A percentile compares a stretch with the other conserved stretches of the same genome.
Evolutionary conservation across 2,797 vertebrate genomes (phyloP).

Genomic region (Cyprinodon diabolis): DNA sequence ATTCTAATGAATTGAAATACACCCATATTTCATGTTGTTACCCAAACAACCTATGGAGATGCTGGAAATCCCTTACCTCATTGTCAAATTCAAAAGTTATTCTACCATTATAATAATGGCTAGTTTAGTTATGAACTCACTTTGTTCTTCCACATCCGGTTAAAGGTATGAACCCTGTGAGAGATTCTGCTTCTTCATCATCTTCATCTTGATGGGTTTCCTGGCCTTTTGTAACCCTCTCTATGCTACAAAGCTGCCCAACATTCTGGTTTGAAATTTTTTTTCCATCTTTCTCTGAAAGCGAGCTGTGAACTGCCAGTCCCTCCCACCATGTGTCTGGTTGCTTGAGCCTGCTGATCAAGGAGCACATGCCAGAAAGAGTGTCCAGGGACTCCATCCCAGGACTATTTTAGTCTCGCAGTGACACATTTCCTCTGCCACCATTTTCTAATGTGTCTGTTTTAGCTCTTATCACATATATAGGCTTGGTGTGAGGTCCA

Average conservation of each 20-base stretch:
- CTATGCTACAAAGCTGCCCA: slow-evolving; percentile 66
- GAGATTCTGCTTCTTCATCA: slow-evolving; percentile 1
- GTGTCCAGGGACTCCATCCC: slow-evolving; percentile 51
- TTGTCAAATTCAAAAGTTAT: slow-evolving; percentile 58
- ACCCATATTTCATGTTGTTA: background rate
- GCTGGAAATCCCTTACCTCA: slow-evolving; percentile 17
- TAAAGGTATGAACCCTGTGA: slow-evolving; percentile 34
- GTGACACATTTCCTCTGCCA: slow-evolving; percentile 50
- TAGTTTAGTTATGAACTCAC: slow-evolving; percentile 61
- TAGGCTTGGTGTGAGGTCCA: slow-evolving; percentile 18
- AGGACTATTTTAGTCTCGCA: slow-evolving; percentile 37
- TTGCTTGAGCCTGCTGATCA: slow-evolving; percentile 57
- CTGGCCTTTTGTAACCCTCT: slow-evolving; percentile 51
- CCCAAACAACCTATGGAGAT: background rate
- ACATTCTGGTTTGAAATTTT: slow-evolving; percentile 67
- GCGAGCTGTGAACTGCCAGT: slow-evolving; percentile 69
- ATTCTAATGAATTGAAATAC: background rate
- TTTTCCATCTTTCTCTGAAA: slow-evolving; percentile 56
- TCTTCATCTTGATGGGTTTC: slow-evolving; percentile 47
- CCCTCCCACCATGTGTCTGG: slow-evolving; percentile 52
- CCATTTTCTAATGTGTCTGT: slow-evolving; percentile 37
- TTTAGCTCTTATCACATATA: slow-evolving; percentile 18
- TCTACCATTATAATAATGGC: slow-evolving; percentile 53
- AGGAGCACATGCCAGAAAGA: slow-evolving; percentile 45
- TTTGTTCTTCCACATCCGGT: slow-evolving; percentile 65